Base-by-base conservation (phyloP, 2,888 invertebrate species). In the Drepana falcataria region DNA sequence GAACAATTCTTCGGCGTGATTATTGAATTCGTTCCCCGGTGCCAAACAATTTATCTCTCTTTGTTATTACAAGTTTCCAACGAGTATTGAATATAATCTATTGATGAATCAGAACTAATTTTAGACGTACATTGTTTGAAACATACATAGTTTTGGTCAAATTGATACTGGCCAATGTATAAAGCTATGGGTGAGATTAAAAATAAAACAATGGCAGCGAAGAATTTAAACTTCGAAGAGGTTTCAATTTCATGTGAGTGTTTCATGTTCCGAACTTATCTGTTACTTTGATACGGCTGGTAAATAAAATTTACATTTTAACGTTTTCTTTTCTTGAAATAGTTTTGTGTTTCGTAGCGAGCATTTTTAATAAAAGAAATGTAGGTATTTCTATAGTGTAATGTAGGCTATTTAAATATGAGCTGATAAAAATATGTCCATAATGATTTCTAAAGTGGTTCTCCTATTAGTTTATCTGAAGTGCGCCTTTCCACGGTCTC, bases 401-500 rank as follows among this genome's bases (percentile, higher is more conserved):
- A 21, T 21, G 21, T 21, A 21, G 21, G 21, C 49, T 63, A 64
- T 69, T 65, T 58, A 66, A 68, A 69, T 69, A 70, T 49, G 7
- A 9, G 59, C 62, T 59, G 72, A 73, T 71, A 68, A 70, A 21
- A 64, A 59, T 62, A 55, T 60, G 65, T 64, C 66, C 69, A 64
- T 78, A 80, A 83, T 81, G 77, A 80, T 76, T 75, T 69, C 61
- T 60, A 73, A 85, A 85, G 71, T 79, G 75, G 68, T 61, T 78
- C 64, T 66, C 59, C 79, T 79, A 87, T 87, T 87, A 86, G 75
- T 80, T 77, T 87, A 86, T 86, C 87, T 77, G 58, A 59, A 59
- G 54, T 65, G 66, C 60, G 64, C 69, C 74, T 75, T 73, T 74
- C 66, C 64, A 66, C 60, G 68, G 69, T 71, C 64, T 76, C 76